These are phyloP conservation scores for Hippolais icterina DNA, from an alignment of 2,113 vertebrate species.

Conservation along the genomic window DNA sequence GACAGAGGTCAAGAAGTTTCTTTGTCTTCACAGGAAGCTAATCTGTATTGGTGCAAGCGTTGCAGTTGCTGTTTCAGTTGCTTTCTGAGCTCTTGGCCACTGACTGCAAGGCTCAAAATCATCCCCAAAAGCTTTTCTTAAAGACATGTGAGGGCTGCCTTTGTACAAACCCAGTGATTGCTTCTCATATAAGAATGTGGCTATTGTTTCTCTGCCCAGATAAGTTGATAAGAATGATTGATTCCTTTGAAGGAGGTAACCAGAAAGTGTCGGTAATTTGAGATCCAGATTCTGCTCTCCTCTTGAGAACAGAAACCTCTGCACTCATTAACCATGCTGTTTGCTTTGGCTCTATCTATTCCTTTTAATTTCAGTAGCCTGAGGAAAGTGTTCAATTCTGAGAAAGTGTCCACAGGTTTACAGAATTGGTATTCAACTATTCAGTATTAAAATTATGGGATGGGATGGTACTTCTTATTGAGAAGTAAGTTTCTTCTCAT, in stretches of 20 bases:
- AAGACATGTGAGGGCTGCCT: neutral
- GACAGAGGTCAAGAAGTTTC: neutral
- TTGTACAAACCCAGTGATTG: neutral
- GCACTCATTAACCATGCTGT: neutral
- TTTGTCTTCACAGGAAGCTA: neutral
- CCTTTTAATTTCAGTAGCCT: neutral
- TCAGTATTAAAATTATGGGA: neutral
- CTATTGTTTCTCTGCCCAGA: constrained; percentile 27
- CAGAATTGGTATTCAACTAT: neutral
- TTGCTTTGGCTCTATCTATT: neutral
- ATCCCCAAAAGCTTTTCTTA: neutral
- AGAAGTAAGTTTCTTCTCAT: neutral
- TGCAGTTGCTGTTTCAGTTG: neutral
- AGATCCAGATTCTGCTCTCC: neutral
- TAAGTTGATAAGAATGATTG: constrained; percentile 21
- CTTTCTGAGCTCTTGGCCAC: neutral
- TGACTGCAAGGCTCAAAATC: neutral
- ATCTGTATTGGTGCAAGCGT: neutral
- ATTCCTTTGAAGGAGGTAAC: neutral
- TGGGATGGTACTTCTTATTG: neutral
- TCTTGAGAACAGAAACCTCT: neutral
- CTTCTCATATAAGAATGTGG: neutral
- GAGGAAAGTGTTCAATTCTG: neutral
- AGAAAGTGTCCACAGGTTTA: neutral
- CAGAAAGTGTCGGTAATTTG: neutral